Evolutionary conservation across 2,888 invertebrate genomes (phyloP).

Genomic region (Matsumyia berberina): DNA sequence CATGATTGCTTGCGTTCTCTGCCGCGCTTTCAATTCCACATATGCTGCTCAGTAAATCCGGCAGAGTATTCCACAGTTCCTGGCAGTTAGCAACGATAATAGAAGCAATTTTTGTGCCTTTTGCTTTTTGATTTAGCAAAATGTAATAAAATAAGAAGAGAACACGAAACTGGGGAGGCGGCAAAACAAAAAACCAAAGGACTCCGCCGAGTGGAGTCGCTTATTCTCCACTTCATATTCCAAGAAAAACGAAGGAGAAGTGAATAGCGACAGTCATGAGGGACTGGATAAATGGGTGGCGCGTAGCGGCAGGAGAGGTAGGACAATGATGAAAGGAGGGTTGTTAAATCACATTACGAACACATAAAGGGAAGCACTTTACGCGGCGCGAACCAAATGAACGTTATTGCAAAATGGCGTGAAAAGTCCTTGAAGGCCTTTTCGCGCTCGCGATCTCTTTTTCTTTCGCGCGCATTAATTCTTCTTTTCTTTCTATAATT

Average conservation of each 20-base stretch:
- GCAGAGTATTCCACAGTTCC: conserved; percentile 7
- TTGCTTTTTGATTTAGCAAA: conserved; percentile 44
- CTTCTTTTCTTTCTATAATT: not conserved
- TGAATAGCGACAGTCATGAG: conserved; percentile 7
- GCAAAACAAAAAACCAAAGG: not conserved
- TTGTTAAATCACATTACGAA: conserved; percentile 75
- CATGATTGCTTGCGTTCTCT: conserved; percentile 24
- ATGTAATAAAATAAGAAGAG: conserved; percentile 37
- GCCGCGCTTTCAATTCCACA: conserved; percentile 7
- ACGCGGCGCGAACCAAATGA: conserved; percentile 60
- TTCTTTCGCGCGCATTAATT: conserved; percentile 7
- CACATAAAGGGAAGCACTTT: conserved; percentile 77
- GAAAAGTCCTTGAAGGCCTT: conserved; percentile 36
- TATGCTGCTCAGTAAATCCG: not conserved
- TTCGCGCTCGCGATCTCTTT: conserved; percentile 6
- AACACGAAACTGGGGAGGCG: not conserved
- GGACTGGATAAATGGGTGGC: conserved; percentile 8
- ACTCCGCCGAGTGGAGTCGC: conserved; percentile 26
- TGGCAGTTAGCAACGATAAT: conserved; percentile 47
- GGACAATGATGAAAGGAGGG: conserved; percentile 24
- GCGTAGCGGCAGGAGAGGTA: not conserved
- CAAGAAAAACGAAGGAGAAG: conserved; percentile 4
- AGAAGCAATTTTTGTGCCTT: conserved; percentile 42
- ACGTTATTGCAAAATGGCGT: conserved; percentile 50
- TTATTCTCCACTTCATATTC: conserved; percentile 27